Conservation (phyloP, 2,797 vertebrate species). For the Cryptoblepharus egeriae region DNA sequence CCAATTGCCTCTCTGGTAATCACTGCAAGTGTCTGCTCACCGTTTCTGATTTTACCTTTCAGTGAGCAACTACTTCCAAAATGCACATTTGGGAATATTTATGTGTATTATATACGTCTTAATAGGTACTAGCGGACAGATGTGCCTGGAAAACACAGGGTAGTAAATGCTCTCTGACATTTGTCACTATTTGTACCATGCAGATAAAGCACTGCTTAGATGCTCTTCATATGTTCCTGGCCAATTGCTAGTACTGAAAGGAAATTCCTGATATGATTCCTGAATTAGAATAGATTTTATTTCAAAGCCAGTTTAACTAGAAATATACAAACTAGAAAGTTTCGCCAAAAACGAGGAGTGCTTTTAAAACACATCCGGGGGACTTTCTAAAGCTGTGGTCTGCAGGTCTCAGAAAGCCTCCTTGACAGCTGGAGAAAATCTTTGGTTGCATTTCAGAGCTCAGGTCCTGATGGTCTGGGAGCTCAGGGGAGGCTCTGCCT, state of each 20-base stretch:
- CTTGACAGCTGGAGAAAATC: too few species aligned
- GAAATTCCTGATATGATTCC: neutral
- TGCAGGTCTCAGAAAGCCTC: too few species aligned
- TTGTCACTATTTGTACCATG: neutral
- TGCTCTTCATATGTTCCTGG: neutral
- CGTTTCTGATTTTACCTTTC: neutral
- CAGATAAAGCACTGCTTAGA: neutral
- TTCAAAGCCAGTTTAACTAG: neutral
- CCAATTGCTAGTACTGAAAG: neutral
- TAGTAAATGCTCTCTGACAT: too few species aligned
- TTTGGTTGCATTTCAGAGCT: too few species aligned
- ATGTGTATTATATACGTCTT: neutral
- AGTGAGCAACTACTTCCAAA: neutral
- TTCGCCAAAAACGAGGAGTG: too few species aligned
- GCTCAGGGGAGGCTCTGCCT: too few species aligned
- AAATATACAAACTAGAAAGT: slow-evolving; percentile 19
- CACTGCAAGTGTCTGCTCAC: neutral
- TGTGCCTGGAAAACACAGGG: too few species aligned
- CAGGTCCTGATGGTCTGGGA: too few species aligned
- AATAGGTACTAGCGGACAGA: neutral
- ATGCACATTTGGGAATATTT: neutral
- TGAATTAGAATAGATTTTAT: neutral
- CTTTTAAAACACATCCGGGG: too few species aligned
- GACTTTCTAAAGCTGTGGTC: too few species aligned
- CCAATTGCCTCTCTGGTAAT: slow-evolving; percentile 33